These are phyloP conservation scores for Polia nebulosa DNA, from an alignment of 2,888 invertebrate species.

Conservation along the genomic window DNA sequence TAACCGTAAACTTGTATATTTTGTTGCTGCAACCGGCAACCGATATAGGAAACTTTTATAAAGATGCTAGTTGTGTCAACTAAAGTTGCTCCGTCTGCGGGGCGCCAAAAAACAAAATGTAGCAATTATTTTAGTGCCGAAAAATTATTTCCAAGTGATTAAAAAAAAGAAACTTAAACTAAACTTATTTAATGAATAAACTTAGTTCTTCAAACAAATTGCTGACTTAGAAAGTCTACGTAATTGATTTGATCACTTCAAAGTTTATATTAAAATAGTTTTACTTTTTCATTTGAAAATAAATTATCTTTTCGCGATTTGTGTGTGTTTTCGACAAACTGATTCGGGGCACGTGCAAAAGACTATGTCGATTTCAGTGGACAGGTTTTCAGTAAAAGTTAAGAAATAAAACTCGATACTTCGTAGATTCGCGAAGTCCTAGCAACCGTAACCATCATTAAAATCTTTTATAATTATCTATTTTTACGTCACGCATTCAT, in stretches of 20 bases:
- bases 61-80: neutral
- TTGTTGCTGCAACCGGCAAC: neutral
- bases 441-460: too few relatives aligned
- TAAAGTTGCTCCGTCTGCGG: neutral
- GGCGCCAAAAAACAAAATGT: constrained; percentile 11
- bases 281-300: constrained; percentile 3
- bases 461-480: too few relatives aligned
- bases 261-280: constrained; percentile 36
- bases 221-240: constrained; percentile 27
- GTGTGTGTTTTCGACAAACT: constrained; percentile 2
- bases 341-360: neutral
- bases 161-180: constrained; percentile 32
- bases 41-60: neutral
- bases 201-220: constrained; percentile 50
- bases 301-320: constrained; percentile 1
- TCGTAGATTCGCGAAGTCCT: too few relatives aligned
- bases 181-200: constrained; percentile 52
- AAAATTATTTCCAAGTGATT: constrained; percentile 27
- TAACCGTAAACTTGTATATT: neutral
- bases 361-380: neutral
- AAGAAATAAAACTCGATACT: too few relatives aligned
- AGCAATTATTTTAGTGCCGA: constrained; percentile 42
- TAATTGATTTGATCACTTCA: constrained; percentile 54
- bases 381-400: too few relatives aligned
- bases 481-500: too few relatives aligned